phyloP scores from a whole-genome alignment of 1,140 invertebrate genomes.

The Drosophila athabasca region DNA sequence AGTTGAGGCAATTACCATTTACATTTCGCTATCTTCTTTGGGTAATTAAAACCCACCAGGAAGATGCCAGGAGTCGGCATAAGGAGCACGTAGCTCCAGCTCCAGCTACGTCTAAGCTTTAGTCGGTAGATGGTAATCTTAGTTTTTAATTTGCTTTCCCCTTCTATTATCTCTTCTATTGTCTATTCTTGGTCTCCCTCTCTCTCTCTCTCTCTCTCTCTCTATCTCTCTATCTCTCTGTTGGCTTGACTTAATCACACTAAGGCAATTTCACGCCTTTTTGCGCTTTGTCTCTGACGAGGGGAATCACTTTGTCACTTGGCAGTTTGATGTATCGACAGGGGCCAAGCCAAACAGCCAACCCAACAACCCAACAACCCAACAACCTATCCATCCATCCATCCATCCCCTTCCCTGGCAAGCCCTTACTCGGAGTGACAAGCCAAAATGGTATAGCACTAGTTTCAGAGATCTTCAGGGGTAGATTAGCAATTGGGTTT shows the following conservation, averaged over 20 bases:
- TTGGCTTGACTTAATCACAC: constrained; percentile 74
- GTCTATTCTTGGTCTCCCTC: background rate
- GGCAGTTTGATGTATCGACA: constrained; percentile 79
- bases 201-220: too few relatives aligned
- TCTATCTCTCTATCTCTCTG: background rate
- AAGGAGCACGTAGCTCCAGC: constrained; percentile 70
- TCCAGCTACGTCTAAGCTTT: constrained; percentile 30
- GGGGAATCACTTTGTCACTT: constrained; percentile 76
- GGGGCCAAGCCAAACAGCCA: constrained; percentile 38
- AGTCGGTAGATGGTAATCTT: constrained; percentile 62
- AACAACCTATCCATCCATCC: constrained; percentile 2
- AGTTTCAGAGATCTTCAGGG: constrained; percentile 56
- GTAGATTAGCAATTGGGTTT: constrained; percentile 67
- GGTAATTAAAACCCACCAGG: constrained; percentile 58
- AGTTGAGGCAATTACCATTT: constrained; percentile 70
- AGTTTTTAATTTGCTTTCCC: constrained; percentile 60
- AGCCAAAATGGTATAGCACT: constrained; percentile 38
- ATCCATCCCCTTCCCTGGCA: background rate
- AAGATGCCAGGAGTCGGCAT: constrained; percentile 44
- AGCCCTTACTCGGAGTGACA: constrained; percentile 13
- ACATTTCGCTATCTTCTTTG: constrained; percentile 62
- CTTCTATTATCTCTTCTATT: background rate
- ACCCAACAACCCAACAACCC: constrained; percentile 13
- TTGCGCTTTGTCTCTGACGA: constrained; percentile 53
- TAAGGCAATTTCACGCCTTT: constrained; percentile 83